phyloP scores from a whole-genome alignment of 2,113 vertebrate genomes.

The Pseudorhombus dupliciocellatus region DNA sequence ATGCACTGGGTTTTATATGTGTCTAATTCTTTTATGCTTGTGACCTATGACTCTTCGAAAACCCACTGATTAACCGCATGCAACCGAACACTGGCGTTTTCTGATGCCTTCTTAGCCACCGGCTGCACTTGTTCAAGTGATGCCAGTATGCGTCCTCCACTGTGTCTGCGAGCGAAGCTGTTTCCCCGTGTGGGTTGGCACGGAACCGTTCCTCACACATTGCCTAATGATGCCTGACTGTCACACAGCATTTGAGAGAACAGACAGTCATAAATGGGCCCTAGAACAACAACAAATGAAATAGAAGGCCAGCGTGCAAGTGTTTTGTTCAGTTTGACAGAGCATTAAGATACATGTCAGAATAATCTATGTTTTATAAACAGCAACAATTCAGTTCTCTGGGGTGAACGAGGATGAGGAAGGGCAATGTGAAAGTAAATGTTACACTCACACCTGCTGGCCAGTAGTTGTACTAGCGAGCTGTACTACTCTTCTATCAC shows the following conservation, averaged over 20 bases:
- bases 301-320: not conserved
- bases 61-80: conserved; percentile 1
- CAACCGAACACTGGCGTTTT: not conserved
- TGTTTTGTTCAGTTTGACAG: not conserved
- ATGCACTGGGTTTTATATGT: not conserved
- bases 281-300: not conserved
- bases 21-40: not conserved
- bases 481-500: no score
- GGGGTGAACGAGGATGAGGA: not conserved
- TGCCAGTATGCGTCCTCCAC: conserved; percentile 2
- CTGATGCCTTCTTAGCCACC: conserved; percentile 4
- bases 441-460: conserved; percentile 71
- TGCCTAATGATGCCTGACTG: not conserved
- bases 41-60: not conserved
- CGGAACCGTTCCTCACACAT: not conserved
- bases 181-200: not conserved
- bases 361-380: not conserved
- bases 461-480: conserved; percentile 26
- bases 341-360: not conserved
- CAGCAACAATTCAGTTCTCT: not conserved
- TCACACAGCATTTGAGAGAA: conserved; percentile 1
- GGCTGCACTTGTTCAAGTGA: conserved; percentile 20
- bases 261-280: not conserved
- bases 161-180: conserved; percentile 8
- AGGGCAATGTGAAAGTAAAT: conserved; percentile 4